Conservation (phyloP, 30 jellyfish, hydroid and myxozoan genomes). For the Chrysaora quinquecirrha region DNA sequence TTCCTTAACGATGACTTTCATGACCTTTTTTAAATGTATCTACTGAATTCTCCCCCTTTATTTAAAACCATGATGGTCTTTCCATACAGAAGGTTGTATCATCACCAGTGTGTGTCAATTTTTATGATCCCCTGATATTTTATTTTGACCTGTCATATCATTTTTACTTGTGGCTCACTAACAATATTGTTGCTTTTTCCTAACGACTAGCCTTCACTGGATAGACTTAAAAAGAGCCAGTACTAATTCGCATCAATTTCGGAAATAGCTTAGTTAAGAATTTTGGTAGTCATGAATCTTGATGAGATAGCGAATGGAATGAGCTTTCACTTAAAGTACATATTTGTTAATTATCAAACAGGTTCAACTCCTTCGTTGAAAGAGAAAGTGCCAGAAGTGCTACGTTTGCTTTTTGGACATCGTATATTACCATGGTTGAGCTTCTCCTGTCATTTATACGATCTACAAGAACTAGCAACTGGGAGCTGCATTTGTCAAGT, state of each 20-base stretch:
- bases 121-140: too few relatives aligned
- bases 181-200: neutral
- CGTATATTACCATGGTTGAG: constrained; percentile 26
- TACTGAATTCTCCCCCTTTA: too few relatives aligned
- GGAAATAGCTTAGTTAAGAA: too few relatives aligned
- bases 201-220: neutral
- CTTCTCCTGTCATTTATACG: constrained; percentile 23
- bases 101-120: too few relatives aligned
- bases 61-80: too few relatives aligned
- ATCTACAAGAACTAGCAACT: constrained; percentile 30
- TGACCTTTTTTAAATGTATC: too few relatives aligned
- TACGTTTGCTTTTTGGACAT: constrained; percentile 26
- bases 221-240: neutral
- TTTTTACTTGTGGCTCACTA: neutral
- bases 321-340: neutral
- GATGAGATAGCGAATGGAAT: too few relatives aligned
- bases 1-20: neutral
- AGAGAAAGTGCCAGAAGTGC: neutral
- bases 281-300: too few relatives aligned
- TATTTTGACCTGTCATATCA: too few relatives aligned
- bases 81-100: too few relatives aligned
- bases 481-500: neutral
- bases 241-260: neutral
- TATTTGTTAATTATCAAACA: neutral
- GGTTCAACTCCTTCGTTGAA: neutral